Base-by-base conservation (phyloP, 1,140 invertebrate species). In the Macrotrachela quadricornifera region DNA sequence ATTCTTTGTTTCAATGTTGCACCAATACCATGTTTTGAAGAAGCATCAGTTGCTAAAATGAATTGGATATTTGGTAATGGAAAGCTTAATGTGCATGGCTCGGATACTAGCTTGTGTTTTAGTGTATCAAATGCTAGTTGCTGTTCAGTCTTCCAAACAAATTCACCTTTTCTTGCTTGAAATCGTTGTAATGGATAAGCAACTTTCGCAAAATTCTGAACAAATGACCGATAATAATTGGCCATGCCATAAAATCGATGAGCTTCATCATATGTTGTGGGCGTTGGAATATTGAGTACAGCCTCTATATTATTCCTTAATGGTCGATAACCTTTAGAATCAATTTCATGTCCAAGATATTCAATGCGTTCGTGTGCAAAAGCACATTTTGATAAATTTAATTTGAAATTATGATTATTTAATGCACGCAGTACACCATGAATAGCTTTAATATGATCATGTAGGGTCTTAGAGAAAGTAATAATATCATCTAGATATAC, bases 151-250 rank as follows among this genome's bases (percentile, higher is more conserved):
- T 15, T 16, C 61, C 60, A 61, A 0, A 53, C 49, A 56, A 56
- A 62, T 3, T 9, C 10, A 10, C 15, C 38, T 17, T 55, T 46
- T 17, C 49, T 45, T 37, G 55, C 53, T 15, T 56, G 55, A 11
- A 63, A 51, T 16, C 48, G 49, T 14, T 59, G 21, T 12, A 63
- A 18, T 10, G 61, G 58, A 44, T 57, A 50, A 12, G 51, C 53
- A 38, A 59, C 51, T 21, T 50, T 55, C 10, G 58, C 43, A 43
- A 48, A 60, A 38, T 61, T 36, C 1, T 46, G 50, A 13, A 59
- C 58, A 39, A 60, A 55, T 17, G 10, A 2, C 18, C 48, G 38
- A 12, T 51, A 40, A 18, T 59, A 58, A 16, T 57, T 59, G 9
- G 6, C 16, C 0, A 18, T 15, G 1, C 50, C 50, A 9, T 45